Conservation (phyloP, 1,140 invertebrate genomes). For the Drosophila bocki region DNA sequence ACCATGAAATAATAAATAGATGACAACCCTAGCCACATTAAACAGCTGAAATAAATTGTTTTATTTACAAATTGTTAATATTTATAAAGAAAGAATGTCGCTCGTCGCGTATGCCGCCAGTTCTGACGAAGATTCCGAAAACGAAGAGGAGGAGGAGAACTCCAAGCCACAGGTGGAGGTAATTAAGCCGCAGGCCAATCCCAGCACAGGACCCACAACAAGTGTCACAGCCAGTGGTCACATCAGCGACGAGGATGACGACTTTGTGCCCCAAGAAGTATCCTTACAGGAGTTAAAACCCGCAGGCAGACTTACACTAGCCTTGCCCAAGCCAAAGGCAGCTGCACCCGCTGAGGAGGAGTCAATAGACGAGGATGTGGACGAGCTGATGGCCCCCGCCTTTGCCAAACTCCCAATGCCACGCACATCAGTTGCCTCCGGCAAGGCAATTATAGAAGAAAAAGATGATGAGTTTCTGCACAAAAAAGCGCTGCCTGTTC, state of each 20-base stretch:
- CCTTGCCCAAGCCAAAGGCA: constrained; percentile 68
- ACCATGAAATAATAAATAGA: not conserved
- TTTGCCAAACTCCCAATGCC: constrained; percentile 76
- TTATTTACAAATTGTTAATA: constrained; percentile 2
- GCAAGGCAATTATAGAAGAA: constrained; percentile 78
- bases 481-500: constrained; percentile 85
- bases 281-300: constrained; percentile 48
- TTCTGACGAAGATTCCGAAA: constrained; percentile 74
- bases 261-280: constrained; percentile 67
- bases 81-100: constrained; percentile 58
- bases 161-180: constrained; percentile 27
- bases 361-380: constrained; percentile 16
- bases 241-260: constrained; percentile 79
- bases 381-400: constrained; percentile 47
- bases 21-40: constrained; percentile 4
- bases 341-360: not conserved
- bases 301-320: constrained; percentile 24
- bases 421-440: not conserved
- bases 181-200: constrained; percentile 13
- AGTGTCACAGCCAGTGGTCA: constrained; percentile 47
- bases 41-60: constrained; percentile 17
- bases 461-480: constrained; percentile 87
- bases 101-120: constrained; percentile 81
- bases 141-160: constrained; percentile 54
- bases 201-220: not conserved